phyloP scores from a whole-genome alignment of 2,113 vertebrate genomes.

The Rhea pennata region DNA sequence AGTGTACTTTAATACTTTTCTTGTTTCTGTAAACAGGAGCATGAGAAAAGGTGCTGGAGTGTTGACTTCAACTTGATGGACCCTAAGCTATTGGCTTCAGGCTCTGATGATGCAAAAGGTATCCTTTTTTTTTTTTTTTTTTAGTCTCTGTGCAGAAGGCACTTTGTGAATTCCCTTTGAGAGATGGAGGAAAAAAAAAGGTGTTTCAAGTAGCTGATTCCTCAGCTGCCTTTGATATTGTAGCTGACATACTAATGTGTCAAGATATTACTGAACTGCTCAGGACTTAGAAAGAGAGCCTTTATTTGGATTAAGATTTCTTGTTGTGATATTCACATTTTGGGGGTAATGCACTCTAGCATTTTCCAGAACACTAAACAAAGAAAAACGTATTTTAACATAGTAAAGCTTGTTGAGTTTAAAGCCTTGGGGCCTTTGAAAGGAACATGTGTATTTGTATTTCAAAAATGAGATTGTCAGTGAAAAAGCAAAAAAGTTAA shows the following conservation, averaged over 20 bases:
- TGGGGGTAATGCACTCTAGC: neutral
- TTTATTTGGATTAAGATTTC: constrained; percentile 29
- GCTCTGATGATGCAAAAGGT: constrained; percentile 99
- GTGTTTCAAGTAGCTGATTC: neutral
- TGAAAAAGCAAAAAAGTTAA: neutral
- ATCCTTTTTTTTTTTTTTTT: neutral
- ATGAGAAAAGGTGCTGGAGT: constrained; percentile 99
- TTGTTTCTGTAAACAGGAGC: constrained; percentile 83
- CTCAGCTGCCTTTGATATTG: neutral
- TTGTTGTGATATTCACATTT: neutral
- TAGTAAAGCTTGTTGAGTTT: constrained; percentile 17
- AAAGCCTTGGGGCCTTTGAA: neutral
- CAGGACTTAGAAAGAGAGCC: neutral
- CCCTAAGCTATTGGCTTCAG: constrained; percentile 97
- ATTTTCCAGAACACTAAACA: constrained; percentile 7
- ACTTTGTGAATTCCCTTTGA: neutral
- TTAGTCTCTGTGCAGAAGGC: neutral
- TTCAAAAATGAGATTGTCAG: neutral
- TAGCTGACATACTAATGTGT: neutral
- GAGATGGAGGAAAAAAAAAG: neutral
- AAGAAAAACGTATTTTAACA: constrained; percentile 5
- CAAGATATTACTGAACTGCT: neutral
- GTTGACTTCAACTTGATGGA: constrained; percentile 99
- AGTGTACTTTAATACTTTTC: constrained; percentile 22
- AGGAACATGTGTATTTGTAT: constrained; percentile 20